Percentiles rank a stretch among this genome's conserved stretches.
phyloP scores from a whole-genome alignment of 2,888 invertebrate genomes.

The Leucophenga montana region DNA sequence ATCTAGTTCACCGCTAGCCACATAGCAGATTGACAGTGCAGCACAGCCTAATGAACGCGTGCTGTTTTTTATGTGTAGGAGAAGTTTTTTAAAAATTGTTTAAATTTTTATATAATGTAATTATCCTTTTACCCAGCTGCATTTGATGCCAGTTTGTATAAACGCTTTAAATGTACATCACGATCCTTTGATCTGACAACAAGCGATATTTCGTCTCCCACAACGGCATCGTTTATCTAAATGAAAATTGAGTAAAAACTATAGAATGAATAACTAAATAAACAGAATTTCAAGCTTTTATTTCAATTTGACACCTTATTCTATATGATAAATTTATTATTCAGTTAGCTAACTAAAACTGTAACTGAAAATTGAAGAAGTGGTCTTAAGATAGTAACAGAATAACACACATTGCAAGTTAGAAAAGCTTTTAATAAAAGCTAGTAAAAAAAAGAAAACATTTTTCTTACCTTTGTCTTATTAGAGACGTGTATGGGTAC shows the following conservation, averaged over 20 bases:
- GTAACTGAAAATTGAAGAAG: too few species aligned
- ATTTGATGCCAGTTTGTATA: constrained; percentile 69
- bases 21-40: constrained; percentile 80
- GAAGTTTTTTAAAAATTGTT: not conserved
- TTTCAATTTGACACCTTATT: too few species aligned
- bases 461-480: constrained; percentile 62
- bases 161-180: constrained; percentile 71
- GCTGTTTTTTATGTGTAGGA: constrained; percentile 44
- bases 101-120: not conserved
- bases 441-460: too few species aligned
- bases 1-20: constrained; percentile 81
- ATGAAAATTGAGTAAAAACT: too few species aligned
- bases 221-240: constrained; percentile 68
- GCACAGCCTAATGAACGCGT: constrained; percentile 81
- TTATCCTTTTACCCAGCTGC: constrained; percentile 63
- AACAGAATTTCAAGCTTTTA: too few species aligned
- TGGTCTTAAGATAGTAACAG: too few species aligned
- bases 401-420: too few species aligned
- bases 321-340: too few species aligned
- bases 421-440: too few species aligned
- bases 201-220: constrained; percentile 70
- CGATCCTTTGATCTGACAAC: constrained; percentile 63
- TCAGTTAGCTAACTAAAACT: too few species aligned
- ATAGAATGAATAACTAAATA: too few species aligned
- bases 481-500: constrained; percentile 74